Evolutionary conservation across 2,888 invertebrate species (phyloP), one percentile per base, ranked within the genome.

Genomic region (Leptogaster cylindrica): DNA sequence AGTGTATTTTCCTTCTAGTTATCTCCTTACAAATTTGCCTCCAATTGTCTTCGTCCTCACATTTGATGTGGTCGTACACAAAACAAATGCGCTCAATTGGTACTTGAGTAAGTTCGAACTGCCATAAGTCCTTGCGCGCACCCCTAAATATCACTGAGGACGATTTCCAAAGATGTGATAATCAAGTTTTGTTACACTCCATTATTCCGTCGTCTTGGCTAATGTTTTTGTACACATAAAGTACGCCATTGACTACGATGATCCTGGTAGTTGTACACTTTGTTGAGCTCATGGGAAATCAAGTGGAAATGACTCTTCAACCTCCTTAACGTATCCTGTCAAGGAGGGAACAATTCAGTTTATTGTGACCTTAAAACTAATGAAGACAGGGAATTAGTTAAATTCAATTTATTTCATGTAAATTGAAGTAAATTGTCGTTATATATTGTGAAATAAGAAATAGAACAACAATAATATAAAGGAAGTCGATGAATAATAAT

Each of bases 211-310:
- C 23, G 25, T 23, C 7, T n/a, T n/a, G 16, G 50, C 31, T 20
- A 33, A 33, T 52, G 52, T 52, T 33, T 33, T 52, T 52, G 52
- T 18, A 52, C 52, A 33, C 52, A 20, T 33, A 52, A 52, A 52
- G 20, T 1, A 46, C 46, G 25, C 10, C n/a, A 6, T 46, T 25
- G 23, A 23, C 20, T 46, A 16, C 52, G 23, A 25, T n/a, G 16
- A 16, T 36, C 52, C 31, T n/a, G 27, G 23, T 16, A 52, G 33
- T 6, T n/a, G 14, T 36, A 12, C 10, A 14, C n/a, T 5, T 36
- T 36, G 36, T 36, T 36, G 36, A 36, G 5, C 52, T 20, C 52
- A 18, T 28, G 50, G 52, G 52, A 52, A 52, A 52, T 52, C 52
- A 52, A 20, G 10, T 10, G 36, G 12, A 36, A 36, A 36, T n/a